Base-by-base conservation (phyloP, 2,113 vertebrate genomes). In the Ciconia maguari region DNA sequence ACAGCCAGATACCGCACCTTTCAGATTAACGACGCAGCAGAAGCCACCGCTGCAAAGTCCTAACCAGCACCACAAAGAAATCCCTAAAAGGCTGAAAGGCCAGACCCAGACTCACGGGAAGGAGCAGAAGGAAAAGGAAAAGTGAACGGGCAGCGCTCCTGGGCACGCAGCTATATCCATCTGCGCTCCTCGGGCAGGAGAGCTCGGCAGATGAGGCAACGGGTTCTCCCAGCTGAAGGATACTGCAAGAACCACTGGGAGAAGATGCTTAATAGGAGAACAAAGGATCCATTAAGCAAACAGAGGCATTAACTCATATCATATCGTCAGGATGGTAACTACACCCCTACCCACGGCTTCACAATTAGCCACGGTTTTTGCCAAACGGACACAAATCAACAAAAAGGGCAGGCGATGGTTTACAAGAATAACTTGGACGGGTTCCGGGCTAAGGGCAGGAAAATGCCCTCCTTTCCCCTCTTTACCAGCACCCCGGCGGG, bases 251-350 rank as follows among this genome's bases (percentile, higher is more conserved):
- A 93, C 79, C 84, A 46, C 83, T 36, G 74, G 82, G 55, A 79
- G 79, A 90, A 92, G 91, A 90, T 44, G 70, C 85, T 89, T 70
- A 78, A 57, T 22, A 55, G 87, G 65, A 83, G 85, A 96, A 98
- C 96, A 97, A 97, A 97, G 94, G 83, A 49, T 13, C 90, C 94
- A 94, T 95, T 93, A 94, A 94, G 57, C 75, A 66, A 49, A 77
- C 77, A 75, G 91, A 89, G 91, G 91, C 78, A 94, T 70, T 87
- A 94, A 87, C 92, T 96, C 91, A 69, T 69, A 27, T 54, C 91
- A 44, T 26, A 44, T 26, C 36, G 7, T 26, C 70, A 44, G 81
- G 72, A 68, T 4, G 42, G 57, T 78, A 89, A 94, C 12, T 58
- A 57, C 12, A 55, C 89, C 89, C 78, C 16, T 17, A 55, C 11